Base-by-base conservation (phyloP, 2,888 invertebrate species). In the Noctua fimbriata region DNA sequence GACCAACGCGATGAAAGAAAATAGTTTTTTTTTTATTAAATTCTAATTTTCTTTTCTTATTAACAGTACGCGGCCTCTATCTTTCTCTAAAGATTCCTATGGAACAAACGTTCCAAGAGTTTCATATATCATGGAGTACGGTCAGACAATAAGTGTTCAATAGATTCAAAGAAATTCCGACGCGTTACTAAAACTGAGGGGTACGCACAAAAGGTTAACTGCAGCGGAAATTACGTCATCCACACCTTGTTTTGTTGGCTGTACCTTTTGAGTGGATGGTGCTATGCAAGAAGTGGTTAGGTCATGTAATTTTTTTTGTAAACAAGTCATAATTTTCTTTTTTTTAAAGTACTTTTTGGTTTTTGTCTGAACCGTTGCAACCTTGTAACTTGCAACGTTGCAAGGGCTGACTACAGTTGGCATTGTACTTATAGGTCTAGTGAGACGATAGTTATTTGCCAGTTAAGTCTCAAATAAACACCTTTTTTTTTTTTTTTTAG, bases 191-290 rank as follows among this genome's bases (percentile, higher is more conserved):
- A 91, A 87, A 90, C 89, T 91, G 88, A 86, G 86, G 87, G 87
- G 89, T 89, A 87, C 74, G 87, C 88, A 90, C 89, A 90, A 92
- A 90, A 90, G 92, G 90, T 86, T 86, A 86, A 90, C 87, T 85
- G 83, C 86, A 81, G 84, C 90, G 92, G 93, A 93, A 90, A 93
- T 94, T 93, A 92, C 92, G 91, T 91, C 91, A 93, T 92, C 91
- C 89, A 91, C 92, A 91, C 90, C 92, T 92, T 92, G 92, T 89
- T 89, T 84, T 92, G 90, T 90, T 88, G 92, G 90, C 92, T 90
- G 92, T 93, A 93, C 93, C 84, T 90, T 87, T 82, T 76, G 74
- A 65, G 71, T 79, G 86, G 79, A 84, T 79, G 75, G 72, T 10
- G 52, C 10, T 81, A 90, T 79, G 83, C 18, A 2, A 80, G 63